Evolutionary conservation across 1,140 invertebrate genomes (phyloP), one percentile per base, ranked within the genome.

Genomic region (Pseudomyrmex cubaensis): DNA sequence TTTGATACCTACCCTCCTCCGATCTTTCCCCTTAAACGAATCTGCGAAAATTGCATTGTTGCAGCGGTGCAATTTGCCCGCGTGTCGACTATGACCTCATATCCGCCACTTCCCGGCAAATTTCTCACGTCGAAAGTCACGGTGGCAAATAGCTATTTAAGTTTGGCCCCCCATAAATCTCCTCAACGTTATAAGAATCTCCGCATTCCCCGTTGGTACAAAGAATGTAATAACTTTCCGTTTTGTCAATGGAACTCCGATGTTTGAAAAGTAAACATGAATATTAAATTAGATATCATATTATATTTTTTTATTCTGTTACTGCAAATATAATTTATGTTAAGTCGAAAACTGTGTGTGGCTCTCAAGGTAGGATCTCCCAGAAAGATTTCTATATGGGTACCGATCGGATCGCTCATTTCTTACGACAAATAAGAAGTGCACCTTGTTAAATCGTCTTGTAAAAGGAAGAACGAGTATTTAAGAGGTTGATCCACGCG

Each of bases 31-130:
- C 48, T 78, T 78, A 78, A 78, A 70, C 52, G 76, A 78, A 70
- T 70, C 44, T 44, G 64, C 64, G 76, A 78, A 78, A 78, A 78
- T 78, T 78, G 64, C 76, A 78, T 78, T 78, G 76, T 78, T 69
- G 66, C 50, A 15, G 1, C 62, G 13, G 63, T 35, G 66, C 76
- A 78, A 78, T 78, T 78, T 78, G 76, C 52, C 75, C 63, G 48
- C 52, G 75, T 69, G 75, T 52, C 64, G 64, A 25, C 76, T 70
- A 70, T 70, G 64, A 50, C 7, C 76, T 48, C 76, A 70, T 78
- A 57, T 69, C 35, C 76, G 76, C 52, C 54, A 25, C 17, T 57
- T 78, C 25, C 76, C 22, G 52, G 20, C 20, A 44, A 78, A 69
- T 67, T 57, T 69, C 20, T 67, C 61, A 54, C 54, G 70, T 22